phyloP scores from a whole-genome alignment of 1,140 invertebrate genomes.

The Phthorimaea operculella region DNA sequence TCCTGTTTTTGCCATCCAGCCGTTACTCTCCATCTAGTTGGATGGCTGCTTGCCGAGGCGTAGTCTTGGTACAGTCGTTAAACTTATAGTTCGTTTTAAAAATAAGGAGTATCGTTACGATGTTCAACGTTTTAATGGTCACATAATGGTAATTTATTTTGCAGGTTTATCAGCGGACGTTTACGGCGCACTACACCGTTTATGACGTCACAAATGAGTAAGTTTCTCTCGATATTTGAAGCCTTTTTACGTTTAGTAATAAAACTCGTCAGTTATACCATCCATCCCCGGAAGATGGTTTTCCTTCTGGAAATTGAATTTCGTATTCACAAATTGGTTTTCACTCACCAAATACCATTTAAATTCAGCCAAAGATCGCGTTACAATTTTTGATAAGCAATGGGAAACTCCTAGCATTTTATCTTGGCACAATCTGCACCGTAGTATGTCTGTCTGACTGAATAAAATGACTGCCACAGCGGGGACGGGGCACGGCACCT shows the following conservation, averaged over 20 bases:
- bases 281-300: neutral
- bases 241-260: slow-evolving; percentile 11
- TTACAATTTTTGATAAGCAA: too few species aligned
- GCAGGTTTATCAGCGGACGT: slow-evolving; percentile 83
- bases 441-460: slow-evolving; percentile 1
- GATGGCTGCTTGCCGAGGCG: too few species aligned
- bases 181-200: slow-evolving; percentile 84
- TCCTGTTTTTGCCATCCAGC: too few species aligned
- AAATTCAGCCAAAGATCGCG: too few species aligned
- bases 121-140: slow-evolving; percentile 10
- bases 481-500: neutral
- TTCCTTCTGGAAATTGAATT: slow-evolving; percentile 29
- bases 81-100: slow-evolving; percentile 27
- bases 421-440: neutral
- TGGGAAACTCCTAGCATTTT: neutral
- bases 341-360: slow-evolving; percentile 13
- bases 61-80: slow-evolving; percentile 20
- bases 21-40: too few species aligned
- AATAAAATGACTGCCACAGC: slow-evolving; percentile 24
- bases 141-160: slow-evolving; percentile 23
- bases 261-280: neutral
- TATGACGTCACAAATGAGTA: slow-evolving; percentile 88
- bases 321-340: slow-evolving; percentile 25
- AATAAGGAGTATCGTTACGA: slow-evolving; percentile 19
- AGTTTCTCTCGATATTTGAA: slow-evolving; percentile 56